A percentile compares a stretch with the other conserved stretches of the same genome.
phyloP scores from a whole-genome alignment of 2,797 vertebrate genomes.

The Acanthopagrus latus region DNA sequence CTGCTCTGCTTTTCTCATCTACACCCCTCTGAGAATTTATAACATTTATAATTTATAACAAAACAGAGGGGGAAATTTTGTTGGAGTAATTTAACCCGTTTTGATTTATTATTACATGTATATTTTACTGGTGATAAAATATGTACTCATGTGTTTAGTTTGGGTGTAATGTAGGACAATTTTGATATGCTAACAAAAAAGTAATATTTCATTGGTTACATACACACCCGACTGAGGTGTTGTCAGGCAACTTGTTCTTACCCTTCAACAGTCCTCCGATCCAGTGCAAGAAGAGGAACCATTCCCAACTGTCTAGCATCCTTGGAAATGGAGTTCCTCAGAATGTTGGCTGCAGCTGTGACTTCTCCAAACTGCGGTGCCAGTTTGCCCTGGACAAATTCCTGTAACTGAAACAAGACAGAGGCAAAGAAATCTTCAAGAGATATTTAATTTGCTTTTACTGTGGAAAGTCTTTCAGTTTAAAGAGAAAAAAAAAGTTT shows the following conservation, averaged over 20 bases:
- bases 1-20: neutral
- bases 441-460: neutral
- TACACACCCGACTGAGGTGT: neutral
- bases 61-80: neutral
- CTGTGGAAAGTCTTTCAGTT: neutral
- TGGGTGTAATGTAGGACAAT: neutral
- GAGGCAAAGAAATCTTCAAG: neutral
- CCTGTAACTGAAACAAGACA: constrained; percentile 74
- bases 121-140: neutral
- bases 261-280: constrained; percentile 81
- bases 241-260: constrained; percentile 53
- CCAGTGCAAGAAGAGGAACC: constrained; percentile 81
- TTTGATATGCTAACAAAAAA: neutral
- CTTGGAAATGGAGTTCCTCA: constrained; percentile 83
- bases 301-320: constrained; percentile 80
- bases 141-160: neutral
- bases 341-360: constrained; percentile 61
- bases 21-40: constrained; percentile 1
- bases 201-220: neutral
- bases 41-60: constrained; percentile 3
- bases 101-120: neutral
- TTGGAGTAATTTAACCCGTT: neutral
- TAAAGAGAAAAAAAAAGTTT: neutral
- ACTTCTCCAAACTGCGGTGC: constrained; percentile 75
- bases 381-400: constrained; percentile 76